A percentile compares a stretch with the other conserved stretches of the same genome.
These are phyloP conservation scores for Pangasius mekongensis DNA, from an alignment of 2,797 vertebrate genomes.

Conservation along the genomic window DNA sequence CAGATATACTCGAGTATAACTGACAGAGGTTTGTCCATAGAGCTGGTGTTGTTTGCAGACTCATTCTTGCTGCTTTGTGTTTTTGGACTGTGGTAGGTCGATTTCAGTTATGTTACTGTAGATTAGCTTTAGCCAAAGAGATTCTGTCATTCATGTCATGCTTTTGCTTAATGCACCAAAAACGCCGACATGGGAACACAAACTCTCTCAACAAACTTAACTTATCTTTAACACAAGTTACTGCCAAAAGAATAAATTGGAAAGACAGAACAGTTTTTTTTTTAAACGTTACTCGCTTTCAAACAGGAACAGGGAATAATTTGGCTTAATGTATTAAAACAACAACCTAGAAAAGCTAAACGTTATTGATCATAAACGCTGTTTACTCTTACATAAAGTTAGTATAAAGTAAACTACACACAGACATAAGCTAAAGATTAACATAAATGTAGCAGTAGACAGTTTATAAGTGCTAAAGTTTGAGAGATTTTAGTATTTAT, in stretches of 20 bases:
- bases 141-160: conserved; percentile 8
- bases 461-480: not conserved
- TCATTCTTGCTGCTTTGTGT: not conserved
- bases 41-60: not conserved
- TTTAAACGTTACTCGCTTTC: not conserved
- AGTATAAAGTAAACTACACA: not conserved
- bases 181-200: not conserved
- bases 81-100: conserved; percentile 19
- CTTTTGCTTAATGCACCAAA: not conserved
- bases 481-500: not conserved
- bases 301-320: not conserved
- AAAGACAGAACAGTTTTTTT: not conserved
- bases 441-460: not conserved
- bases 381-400: not conserved
- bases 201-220: not conserved
- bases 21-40: too few species aligned
- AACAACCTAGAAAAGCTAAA: not conserved
- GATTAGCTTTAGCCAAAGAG: conserved; percentile 6
- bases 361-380: not conserved
- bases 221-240: not conserved
- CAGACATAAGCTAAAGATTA: not conserved
- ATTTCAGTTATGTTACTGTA: not conserved
- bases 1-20: not conserved
- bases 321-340: not conserved
- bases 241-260: not conserved